Conservation (phyloP, 2,797 vertebrate genomes). For the Dendrocincla tyrannina region DNA sequence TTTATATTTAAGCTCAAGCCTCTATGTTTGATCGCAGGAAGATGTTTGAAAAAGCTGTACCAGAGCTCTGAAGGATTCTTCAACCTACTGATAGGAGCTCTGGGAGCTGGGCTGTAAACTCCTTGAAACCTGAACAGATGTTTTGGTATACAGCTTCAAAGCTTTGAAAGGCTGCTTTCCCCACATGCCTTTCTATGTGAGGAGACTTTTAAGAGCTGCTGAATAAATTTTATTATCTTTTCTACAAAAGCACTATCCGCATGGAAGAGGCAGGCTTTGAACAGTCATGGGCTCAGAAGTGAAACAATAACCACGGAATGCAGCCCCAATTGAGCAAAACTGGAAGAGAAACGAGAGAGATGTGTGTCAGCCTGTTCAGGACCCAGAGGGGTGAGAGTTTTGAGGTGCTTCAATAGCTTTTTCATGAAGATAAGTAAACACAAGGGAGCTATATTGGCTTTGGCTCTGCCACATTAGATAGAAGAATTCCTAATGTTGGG, state of each 20-base stretch:
- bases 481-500: neutral
- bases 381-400: neutral
- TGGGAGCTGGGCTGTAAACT: constrained; percentile 39
- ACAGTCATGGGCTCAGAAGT: neutral
- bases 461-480: neutral
- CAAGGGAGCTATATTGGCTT: neutral
- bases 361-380: neutral
- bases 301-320: neutral
- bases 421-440: constrained; percentile 50
- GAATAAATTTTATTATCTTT: constrained; percentile 16
- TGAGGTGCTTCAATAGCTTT: constrained; percentile 37
- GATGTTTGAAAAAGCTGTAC: neutral
- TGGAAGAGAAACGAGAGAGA: neutral
- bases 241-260: neutral
- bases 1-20: neutral
- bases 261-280: neutral
- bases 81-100: neutral
- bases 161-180: constrained; percentile 17
- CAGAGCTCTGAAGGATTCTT: constrained; percentile 18
- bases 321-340: neutral
- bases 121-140: constrained; percentile 13
- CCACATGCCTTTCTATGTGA: neutral
- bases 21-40: neutral
- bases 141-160: constrained; percentile 33
- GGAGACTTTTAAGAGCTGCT: constrained; percentile 27